A percentile compares a stretch with the other conserved stretches of the same genome.
Conservation (phyloP, 2,888 invertebrate genomes). For the Agrochola lychnidis region DNA sequence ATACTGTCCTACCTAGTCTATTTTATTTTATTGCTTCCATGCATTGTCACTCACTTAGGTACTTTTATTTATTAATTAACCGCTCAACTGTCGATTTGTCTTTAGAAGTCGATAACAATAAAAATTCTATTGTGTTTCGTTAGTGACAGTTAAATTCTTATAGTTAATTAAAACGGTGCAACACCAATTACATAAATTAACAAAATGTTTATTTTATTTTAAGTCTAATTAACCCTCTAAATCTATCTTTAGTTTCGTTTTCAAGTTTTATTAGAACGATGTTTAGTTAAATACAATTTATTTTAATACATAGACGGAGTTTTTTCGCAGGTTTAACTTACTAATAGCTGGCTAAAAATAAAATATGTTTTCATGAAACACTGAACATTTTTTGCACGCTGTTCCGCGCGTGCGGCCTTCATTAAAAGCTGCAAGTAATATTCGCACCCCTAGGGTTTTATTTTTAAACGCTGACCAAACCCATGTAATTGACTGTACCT, state of each 20-base stretch:
- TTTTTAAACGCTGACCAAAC: neutral
- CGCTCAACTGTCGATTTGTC: too few relatives aligned
- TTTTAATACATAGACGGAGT: neutral
- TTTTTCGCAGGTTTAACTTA: neutral
- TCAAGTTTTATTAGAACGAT: neutral
- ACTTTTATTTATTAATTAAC: neutral
- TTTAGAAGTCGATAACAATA: too few relatives aligned
- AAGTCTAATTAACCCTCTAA: neutral
- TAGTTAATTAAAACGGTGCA: too few relatives aligned
- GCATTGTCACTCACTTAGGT: neutral
- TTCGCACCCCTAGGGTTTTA: constrained; percentile 1
- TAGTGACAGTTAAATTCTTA: too few relatives aligned
- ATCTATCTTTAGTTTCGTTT: neutral
- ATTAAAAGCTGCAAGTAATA: constrained; percentile 19
- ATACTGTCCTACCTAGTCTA: neutral
- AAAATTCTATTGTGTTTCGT: too few relatives aligned
- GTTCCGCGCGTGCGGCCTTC: constrained; percentile 36
- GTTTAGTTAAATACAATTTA: neutral
- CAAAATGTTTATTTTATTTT: neutral
- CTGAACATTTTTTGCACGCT: constrained; percentile 16
- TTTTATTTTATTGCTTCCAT: neutral
- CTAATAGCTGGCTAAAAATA: constrained; percentile 29
- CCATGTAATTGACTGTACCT: neutral
- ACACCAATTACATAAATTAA: too few relatives aligned
- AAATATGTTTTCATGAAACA: constrained; percentile 27